Base-by-base conservation (phyloP, 35 echinoderm and acorn worm species). In the Stichopus chloronotus region DNA sequence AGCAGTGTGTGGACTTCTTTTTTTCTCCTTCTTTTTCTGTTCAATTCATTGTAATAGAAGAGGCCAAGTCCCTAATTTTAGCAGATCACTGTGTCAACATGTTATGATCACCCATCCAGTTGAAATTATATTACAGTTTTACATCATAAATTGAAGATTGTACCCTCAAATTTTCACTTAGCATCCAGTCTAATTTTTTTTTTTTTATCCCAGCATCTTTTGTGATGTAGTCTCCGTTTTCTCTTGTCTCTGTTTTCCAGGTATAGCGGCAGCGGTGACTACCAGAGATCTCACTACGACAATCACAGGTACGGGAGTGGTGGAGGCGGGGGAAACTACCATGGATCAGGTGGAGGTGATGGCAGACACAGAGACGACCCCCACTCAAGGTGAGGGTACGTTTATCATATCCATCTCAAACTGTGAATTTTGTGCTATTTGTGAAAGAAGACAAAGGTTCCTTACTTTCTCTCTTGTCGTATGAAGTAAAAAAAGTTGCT, bases 321-420 rank as follows among this genome's bases (percentile, higher is more conserved):
- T 88, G 86, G 77, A 79, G 77, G 77, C 14, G 25, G 84, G 20
- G 84, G 77, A 79, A 21, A 21, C 14, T 23, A 65, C 52, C 72
- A 91, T 21, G 72, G 76, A 17, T 65, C 72, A 22, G 88, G 88
- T 8, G 88, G 65, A 14, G 88, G 72, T 13, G 72, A 78, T 52
- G 52, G 88, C 63, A 72, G 88, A 56, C 88, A 91, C 21, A 91
- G 88, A 78, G 88, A 91, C 17, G 88, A 91, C 25, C 23, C 52
- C 21, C 88, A 91, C 72, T 91, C 88, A 91, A 91, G 88, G 88
- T 91, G 72, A 88, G 86, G 86, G 86, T 88, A 88, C 25, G 86
- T 88, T 88, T 63, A 30, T 88, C 86, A 56, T 88, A 12, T 58
- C 86, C 57, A 88, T 20, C 86, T 65, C 61, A 65, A 65, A 11